Conservation (phyloP, 2,888 invertebrate species). For the Leucophora obtusa region DNA sequence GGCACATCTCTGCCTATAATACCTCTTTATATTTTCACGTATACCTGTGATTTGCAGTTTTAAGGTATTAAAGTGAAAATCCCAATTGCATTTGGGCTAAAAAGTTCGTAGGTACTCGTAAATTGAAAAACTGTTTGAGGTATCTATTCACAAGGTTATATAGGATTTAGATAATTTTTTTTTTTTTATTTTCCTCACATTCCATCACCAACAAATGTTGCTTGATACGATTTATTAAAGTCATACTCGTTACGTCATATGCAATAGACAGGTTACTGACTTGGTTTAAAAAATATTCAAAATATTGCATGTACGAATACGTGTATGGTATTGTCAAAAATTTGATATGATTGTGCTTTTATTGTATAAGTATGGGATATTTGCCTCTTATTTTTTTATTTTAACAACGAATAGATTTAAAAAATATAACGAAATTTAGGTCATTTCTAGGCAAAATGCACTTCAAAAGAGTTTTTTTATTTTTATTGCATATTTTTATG, state of each 20-base stretch:
- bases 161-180: neutral
- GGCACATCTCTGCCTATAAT: neutral
- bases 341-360: too few species aligned
- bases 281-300: neutral
- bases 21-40: neutral
- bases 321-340: too few species aligned
- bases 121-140: neutral
- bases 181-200: constrained; percentile 7
- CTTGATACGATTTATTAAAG: constrained; percentile 25
- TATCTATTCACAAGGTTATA: neutral
- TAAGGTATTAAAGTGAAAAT: neutral
- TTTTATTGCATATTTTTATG: too few species aligned
- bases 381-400: too few species aligned
- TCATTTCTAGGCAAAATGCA: too few species aligned
- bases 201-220: constrained; percentile 19
- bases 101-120: neutral
- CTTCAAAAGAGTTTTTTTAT: too few species aligned
- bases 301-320: too few species aligned
- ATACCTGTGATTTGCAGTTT: neutral
- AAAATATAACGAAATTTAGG: too few species aligned
- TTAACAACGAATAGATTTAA: too few species aligned
- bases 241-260: neutral
- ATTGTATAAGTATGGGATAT: too few species aligned
- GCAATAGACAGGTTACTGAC: neutral
- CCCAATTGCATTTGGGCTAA: neutral